A percentile compares a stretch with the other conserved stretches of the same genome.
Evolutionary conservation across 2,888 invertebrate species (phyloP).

Genomic region (Malthinus seriepunctatus): DNA sequence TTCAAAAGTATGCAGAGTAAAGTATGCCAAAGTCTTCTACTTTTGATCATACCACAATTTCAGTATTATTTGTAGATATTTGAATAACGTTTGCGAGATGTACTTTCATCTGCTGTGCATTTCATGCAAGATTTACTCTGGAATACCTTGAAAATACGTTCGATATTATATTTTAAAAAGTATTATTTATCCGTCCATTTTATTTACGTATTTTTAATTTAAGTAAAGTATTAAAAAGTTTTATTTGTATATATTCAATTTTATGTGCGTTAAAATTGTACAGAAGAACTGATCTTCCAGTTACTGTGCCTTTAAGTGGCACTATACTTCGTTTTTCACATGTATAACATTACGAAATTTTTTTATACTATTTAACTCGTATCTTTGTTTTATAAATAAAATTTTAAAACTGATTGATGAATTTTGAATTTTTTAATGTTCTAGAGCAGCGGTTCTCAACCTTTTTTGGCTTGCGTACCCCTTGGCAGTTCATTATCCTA

Average conservation of each 20-base stretch:
- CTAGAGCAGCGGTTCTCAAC: no score
- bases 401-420: neutral
- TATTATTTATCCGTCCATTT: conserved; percentile 42
- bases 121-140: no score
- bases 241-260: conserved; percentile 6
- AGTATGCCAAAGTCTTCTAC: no score
- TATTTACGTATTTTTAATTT: conserved; percentile 28
- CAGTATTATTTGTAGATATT: no score
- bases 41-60: no score
- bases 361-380: conserved; percentile 1
- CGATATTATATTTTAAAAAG: conserved; percentile 5
- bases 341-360: neutral
- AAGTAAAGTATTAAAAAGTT: neutral
- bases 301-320: conserved; percentile 29
- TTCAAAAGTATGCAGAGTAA: no score
- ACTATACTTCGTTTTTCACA: conserved; percentile 2
- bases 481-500: no score
- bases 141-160: neutral
- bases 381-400: conserved; percentile 9
- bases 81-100: no score
- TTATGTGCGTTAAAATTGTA: conserved; percentile 13
- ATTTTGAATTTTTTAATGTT: no score
- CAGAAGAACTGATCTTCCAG: conserved; percentile 20
- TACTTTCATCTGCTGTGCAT: neutral
- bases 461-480: no score